Conservation (phyloP, 2,113 vertebrate genomes). For the Hippocampus barbouri region DNA sequence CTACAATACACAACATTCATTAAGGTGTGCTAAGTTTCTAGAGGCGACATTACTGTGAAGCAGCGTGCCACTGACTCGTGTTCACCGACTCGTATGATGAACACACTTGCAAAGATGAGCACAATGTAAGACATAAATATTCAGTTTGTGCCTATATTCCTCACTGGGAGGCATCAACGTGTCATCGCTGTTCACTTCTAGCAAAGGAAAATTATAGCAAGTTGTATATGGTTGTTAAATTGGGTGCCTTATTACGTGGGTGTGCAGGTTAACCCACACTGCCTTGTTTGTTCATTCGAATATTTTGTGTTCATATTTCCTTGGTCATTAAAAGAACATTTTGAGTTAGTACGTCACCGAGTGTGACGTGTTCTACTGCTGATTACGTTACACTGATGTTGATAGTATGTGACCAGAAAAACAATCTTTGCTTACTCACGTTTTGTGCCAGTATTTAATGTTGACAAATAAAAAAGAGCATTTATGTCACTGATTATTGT, state of each 20-base stretch:
- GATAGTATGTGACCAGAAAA: constrained; percentile 2
- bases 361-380: background rate
- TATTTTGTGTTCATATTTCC: background rate
- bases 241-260: background rate
- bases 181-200: background rate
- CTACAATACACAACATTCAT: background rate
- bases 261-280: background rate
- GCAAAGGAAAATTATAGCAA: background rate
- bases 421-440: background rate
- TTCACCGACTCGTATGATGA: background rate
- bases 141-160: constrained; percentile 1
- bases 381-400: background rate
- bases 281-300: background rate
- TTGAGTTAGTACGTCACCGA: background rate
- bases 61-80: background rate
- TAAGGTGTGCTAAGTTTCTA: background rate
- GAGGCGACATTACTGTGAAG: background rate
- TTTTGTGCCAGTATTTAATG: constrained; percentile 4
- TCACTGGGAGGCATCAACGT: background rate
- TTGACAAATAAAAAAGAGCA: background rate
- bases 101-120: background rate
- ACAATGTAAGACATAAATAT: background rate
- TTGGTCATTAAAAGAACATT: background rate
- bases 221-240: background rate
- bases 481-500: background rate